A percentile compares a stretch with the other conserved stretches of the same genome.
Conservation (phyloP, 2,797 vertebrate genomes). For the Sebastes matsubarae region DNA sequence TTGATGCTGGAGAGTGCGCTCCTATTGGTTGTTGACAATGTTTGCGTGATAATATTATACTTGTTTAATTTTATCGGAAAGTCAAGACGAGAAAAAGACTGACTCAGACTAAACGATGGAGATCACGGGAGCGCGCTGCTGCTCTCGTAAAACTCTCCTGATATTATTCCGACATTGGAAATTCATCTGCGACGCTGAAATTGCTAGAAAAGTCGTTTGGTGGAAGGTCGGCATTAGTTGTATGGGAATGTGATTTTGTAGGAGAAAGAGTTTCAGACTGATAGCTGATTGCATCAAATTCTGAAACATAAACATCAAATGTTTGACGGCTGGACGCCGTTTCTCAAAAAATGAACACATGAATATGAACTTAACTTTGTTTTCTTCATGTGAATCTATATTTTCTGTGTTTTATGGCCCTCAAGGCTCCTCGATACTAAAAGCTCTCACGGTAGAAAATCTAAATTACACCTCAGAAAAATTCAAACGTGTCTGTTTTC, state of each 20-base stretch:
- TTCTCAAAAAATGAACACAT: background rate
- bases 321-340: background rate
- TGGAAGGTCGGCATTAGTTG: no score
- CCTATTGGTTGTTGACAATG: no score
- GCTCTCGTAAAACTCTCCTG: no score
- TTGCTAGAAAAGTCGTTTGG: no score
- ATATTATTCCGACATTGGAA: no score
- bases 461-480: background rate
- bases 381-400: background rate
- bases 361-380: conserved; percentile 3
- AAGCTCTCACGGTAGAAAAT: background rate
- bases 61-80: no score
- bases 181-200: no score
- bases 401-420: background rate
- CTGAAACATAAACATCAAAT: background rate
- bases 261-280: background rate
- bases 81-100: no score
- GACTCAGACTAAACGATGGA: no score
- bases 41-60: accelerated
- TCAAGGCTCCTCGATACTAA: background rate
- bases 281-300: background rate
- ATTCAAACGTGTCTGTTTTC: background rate
- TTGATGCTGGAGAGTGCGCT: no score
- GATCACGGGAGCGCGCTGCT: no score
- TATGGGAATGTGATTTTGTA: no score